These are phyloP conservation scores for Megalops atlanticus DNA, from an alignment of 2,113 vertebrate genomes.

Conservation along the genomic window DNA sequence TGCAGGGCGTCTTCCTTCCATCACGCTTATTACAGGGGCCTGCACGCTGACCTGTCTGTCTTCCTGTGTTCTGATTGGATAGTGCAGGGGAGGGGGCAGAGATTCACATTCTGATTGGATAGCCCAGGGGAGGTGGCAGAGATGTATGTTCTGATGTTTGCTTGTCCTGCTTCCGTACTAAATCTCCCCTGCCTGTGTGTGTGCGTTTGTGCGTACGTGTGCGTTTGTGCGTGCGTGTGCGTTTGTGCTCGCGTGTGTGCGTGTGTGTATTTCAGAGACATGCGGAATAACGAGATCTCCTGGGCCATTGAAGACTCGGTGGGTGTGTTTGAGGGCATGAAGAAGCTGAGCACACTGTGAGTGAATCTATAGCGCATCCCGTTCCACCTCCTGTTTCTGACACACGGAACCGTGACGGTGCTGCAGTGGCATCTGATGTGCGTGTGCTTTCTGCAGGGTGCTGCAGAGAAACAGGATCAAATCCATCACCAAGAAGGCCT, in stretches of 20 bases:
- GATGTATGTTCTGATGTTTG: background rate
- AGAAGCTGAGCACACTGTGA: slow-evolving; percentile 76
- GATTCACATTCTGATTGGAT: slow-evolving; percentile 4
- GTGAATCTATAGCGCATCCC: slow-evolving; percentile 43
- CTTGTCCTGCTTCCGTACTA: background rate
- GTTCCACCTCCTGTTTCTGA: background rate
- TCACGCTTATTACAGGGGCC: background rate
- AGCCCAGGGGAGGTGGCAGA: background rate
- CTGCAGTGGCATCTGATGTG: background rate
- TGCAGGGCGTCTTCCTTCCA: background rate
- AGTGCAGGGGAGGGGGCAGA: background rate
- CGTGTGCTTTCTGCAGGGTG: slow-evolving; percentile 65
- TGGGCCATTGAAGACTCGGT: slow-evolving; percentile 84
- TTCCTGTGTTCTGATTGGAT: background rate
- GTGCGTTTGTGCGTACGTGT: too few species aligned
- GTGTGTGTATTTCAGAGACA: slow-evolving; percentile 68
- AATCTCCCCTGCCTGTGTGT: background rate
- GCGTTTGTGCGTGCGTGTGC: slow-evolving; percentile 36
- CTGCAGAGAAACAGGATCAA: slow-evolving; percentile 97
- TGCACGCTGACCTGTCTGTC: slow-evolving; percentile 12
- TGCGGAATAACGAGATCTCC: slow-evolving; percentile 81
- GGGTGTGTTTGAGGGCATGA: slow-evolving; percentile 77
- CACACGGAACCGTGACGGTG: background rate
- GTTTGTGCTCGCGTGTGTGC: too few species aligned
- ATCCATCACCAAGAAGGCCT: slow-evolving; percentile 96